A percentile compares a stretch with the other conserved stretches of the same genome.
Conservation (phyloP, 2,888 invertebrate genomes). For the Trisateles emortualis region DNA sequence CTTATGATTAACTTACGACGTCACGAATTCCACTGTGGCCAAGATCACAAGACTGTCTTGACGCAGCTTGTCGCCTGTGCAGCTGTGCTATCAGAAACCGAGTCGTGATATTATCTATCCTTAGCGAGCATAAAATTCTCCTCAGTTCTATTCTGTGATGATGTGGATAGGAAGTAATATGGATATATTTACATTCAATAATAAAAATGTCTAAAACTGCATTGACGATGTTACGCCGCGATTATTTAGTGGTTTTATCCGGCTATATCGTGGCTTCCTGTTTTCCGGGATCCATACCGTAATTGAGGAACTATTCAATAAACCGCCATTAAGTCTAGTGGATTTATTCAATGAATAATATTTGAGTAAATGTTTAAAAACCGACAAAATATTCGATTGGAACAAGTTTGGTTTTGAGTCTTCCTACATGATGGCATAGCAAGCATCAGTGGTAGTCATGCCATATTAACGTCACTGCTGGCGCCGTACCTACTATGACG, state of each 20-base stretch:
- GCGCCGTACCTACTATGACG: too few relatives aligned
- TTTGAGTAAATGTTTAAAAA: neutral
- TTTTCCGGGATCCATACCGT: neutral
- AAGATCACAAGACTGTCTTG: too few relatives aligned
- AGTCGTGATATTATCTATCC: too few relatives aligned
- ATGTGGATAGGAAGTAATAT: conserved; percentile 16
- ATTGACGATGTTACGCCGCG: neutral
- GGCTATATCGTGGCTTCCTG: conserved; percentile 6
- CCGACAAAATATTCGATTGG: neutral
- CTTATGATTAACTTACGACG: too few relatives aligned
- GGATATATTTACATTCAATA: conserved; percentile 9
- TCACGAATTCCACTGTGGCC: too few relatives aligned
- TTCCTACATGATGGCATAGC: neutral
- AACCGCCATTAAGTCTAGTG: neutral
- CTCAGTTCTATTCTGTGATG: neutral
- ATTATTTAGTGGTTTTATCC: neutral
- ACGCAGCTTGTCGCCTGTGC: too few relatives aligned
- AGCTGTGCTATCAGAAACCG: too few relatives aligned
- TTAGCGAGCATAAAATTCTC: too few relatives aligned
- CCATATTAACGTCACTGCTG: neutral
- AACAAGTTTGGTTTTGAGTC: neutral
- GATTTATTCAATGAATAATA: neutral
- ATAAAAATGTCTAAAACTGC: neutral
- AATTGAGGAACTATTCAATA: neutral
- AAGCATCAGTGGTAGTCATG: neutral